phyloP scores from a whole-genome alignment of 2,888 invertebrate genomes.

The Phaonia tiefii region DNA sequence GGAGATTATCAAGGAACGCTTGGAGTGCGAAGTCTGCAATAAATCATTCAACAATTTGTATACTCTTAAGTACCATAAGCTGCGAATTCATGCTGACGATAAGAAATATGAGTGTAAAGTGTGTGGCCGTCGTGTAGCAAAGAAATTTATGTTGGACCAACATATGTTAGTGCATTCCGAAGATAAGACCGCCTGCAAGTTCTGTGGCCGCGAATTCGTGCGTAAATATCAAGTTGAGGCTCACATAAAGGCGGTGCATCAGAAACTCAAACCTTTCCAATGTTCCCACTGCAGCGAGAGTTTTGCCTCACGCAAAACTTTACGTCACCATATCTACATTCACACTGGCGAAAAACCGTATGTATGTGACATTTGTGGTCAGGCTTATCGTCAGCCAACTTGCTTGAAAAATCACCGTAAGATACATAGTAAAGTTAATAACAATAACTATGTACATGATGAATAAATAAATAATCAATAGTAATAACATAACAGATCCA shows the following conservation, averaged over 20 bases:
- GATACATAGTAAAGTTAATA: constrained; percentile 70
- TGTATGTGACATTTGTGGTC: constrained; percentile 76
- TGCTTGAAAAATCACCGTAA: constrained; percentile 76
- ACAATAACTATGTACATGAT: not conserved
- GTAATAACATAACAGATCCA: not conserved
- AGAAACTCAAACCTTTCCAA: constrained; percentile 75
- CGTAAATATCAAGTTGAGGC: constrained; percentile 76
- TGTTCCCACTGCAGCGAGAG: constrained; percentile 74
- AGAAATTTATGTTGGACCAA: constrained; percentile 76
- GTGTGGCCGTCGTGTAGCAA: constrained; percentile 75
- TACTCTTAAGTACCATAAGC: constrained; percentile 74
- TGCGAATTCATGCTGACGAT: constrained; percentile 74
- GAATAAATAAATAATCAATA: not conserved
- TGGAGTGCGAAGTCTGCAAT: constrained; percentile 73
- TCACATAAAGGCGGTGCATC: constrained; percentile 75
- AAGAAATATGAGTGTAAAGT: constrained; percentile 73
- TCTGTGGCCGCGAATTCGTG: constrained; percentile 74
- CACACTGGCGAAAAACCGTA: constrained; percentile 80
- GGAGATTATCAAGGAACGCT: constrained; percentile 68
- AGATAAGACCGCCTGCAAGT: constrained; percentile 75
- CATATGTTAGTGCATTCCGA: constrained; percentile 76
- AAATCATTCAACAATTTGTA: constrained; percentile 76
- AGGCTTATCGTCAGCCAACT: constrained; percentile 76
- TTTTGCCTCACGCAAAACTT: constrained; percentile 75
- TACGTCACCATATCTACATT: constrained; percentile 76